Conservation (phyloP, 2,888 invertebrate species). For the Rhagonycha fulva region DNA sequence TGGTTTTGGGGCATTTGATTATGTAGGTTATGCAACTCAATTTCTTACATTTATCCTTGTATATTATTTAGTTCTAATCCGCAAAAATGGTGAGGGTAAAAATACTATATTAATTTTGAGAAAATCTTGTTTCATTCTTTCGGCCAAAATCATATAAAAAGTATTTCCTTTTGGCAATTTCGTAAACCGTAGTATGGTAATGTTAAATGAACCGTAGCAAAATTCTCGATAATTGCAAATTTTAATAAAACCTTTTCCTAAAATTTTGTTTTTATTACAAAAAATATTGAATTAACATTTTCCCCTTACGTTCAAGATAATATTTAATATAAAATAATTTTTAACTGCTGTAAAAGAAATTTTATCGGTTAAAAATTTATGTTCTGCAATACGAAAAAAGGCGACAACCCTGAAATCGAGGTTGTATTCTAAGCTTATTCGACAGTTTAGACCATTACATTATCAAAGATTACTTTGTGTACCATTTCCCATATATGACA, state of each 20-base stretch:
- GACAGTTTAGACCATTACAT: not conserved
- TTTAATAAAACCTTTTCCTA: not conserved
- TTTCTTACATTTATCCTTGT: too few species aligned
- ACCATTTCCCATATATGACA: not conserved
- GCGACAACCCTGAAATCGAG: not conserved
- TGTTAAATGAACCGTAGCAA: not conserved
- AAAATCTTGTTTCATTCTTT: not conserved
- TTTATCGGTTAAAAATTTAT: not conserved
- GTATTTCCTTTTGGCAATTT: not conserved
- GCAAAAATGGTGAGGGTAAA: too few species aligned
- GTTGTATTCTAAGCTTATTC: not conserved
- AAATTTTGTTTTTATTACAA: not conserved
- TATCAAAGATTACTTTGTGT: not conserved
- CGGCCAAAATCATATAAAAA: not conserved
- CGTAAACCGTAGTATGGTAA: not conserved
- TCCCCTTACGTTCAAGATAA: not conserved
- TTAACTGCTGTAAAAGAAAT: not conserved
- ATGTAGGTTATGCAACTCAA: too few species aligned
- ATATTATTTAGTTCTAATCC: too few species aligned
- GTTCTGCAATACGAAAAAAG: not conserved
- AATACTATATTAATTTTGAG: not conserved
- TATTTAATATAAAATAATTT: not conserved
- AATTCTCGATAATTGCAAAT: not conserved
- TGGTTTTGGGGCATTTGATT: too few species aligned
- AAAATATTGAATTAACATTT: not conserved